Evolutionary conservation across 2,113 vertebrate species (phyloP).

Genomic region (Chiloscyllium plagiosum): DNA sequence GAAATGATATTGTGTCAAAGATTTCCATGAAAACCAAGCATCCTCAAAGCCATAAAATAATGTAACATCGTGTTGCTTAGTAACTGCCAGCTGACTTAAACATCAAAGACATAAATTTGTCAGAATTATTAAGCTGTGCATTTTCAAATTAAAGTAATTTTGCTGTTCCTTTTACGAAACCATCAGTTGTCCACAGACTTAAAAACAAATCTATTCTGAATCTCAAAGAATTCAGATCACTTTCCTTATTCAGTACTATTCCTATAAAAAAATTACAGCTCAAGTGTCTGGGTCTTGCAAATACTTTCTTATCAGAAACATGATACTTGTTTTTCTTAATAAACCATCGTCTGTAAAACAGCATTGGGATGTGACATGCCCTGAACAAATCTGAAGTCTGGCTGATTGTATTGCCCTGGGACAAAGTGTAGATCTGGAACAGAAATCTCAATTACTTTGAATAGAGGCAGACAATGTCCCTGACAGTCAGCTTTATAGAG

Average conservation of each 20-base stretch:
- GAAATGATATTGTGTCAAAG: constrained; percentile 41
- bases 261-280: not conserved
- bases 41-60: constrained; percentile 43
- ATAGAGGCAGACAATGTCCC: not conserved
- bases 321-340: constrained; percentile 20
- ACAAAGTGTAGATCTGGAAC: not conserved
- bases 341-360: not conserved
- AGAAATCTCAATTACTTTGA: not conserved
- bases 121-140: constrained; percentile 53
- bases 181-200: not conserved
- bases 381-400: not conserved
- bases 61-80: constrained; percentile 47
- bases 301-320: not conserved
- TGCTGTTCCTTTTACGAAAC: not conserved
- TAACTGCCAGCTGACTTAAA: constrained; percentile 46
- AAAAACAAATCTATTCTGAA: not conserved
- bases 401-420: not conserved
- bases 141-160: constrained; percentile 38
- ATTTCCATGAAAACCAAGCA: constrained; percentile 43
- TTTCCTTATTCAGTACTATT: not conserved
- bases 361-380: not conserved
- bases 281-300: not conserved
- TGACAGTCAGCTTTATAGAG: not conserved
- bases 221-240: not conserved
- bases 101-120: constrained; percentile 31